Evolutionary conservation across 2,113 vertebrate genomes (phyloP).

Genomic region (Hystrix cristata): DNA sequence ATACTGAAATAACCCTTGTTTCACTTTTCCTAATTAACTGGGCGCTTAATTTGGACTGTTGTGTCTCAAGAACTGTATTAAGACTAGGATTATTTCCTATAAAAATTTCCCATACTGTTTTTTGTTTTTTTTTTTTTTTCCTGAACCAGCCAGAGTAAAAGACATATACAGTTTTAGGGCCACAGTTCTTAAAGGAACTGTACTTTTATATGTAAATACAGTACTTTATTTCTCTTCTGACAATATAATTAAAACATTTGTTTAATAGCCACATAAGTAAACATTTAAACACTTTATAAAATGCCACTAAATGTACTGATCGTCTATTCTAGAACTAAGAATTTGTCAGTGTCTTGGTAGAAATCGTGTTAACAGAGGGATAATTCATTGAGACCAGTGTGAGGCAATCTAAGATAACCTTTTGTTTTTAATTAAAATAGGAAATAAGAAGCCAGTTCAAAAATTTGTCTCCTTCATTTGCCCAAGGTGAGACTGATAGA

Average conservation of each 20-base stretch:
- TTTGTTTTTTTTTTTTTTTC: slow-evolving; percentile 2
- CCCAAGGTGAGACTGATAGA: slow-evolving; percentile 27
- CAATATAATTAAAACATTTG: slow-evolving; percentile 71
- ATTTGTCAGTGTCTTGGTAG: slow-evolving; percentile 54
- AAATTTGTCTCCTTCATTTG: slow-evolving; percentile 71
- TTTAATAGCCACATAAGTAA: slow-evolving; percentile 49
- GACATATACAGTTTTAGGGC: background rate
- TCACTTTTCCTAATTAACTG: background rate
- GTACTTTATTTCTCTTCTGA: slow-evolving; percentile 49
- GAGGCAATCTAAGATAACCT: slow-evolving; percentile 59
- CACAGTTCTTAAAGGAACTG: background rate
- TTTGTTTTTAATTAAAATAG: slow-evolving; percentile 80
- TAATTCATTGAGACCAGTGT: slow-evolving; percentile 53
- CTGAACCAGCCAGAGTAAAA: slow-evolving; percentile 22
- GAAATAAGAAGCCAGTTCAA: slow-evolving; percentile 54
- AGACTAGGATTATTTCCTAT: slow-evolving; percentile 8
- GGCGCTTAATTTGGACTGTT: background rate
- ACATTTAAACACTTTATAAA: slow-evolving; percentile 31
- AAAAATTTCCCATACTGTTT: background rate
- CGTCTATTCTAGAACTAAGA: slow-evolving; percentile 39
- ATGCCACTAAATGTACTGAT: slow-evolving; percentile 56
- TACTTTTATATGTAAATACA: slow-evolving; percentile 2
- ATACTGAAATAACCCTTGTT: background rate
- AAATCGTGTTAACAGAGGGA: background rate
- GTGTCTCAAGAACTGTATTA: background rate